Evolutionary conservation across 2,888 invertebrate species (phyloP).

Genomic region (Chelonus formosanus): DNA sequence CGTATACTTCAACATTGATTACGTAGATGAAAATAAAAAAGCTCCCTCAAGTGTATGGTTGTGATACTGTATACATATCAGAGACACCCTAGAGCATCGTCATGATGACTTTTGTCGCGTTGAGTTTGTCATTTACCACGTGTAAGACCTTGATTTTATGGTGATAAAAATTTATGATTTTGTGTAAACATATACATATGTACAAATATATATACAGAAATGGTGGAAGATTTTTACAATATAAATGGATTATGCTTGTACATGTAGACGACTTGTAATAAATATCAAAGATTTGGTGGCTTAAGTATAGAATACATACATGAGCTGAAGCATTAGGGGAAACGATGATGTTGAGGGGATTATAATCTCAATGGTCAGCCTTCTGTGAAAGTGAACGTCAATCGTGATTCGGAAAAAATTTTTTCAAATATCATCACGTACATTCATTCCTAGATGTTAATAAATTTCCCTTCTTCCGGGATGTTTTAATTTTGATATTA

Average conservation of each 20-base stretch:
- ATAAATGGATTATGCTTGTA: slow-evolving; percentile 6
- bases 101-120: no score
- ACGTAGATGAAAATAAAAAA: no score
- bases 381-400: neutral
- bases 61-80: neutral
- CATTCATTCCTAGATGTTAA: slow-evolving; percentile 2
- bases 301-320: neutral
- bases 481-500: neutral
- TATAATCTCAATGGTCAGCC: slow-evolving; percentile 15
- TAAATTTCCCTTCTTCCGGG: neutral
- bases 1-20: no score
- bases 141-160: no score
- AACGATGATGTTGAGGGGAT: slow-evolving; percentile 1
- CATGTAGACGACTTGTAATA: slow-evolving; percentile 5
- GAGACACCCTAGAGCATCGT: slow-evolving; percentile 10
- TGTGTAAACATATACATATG: no score
- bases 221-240: neutral
- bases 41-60: neutral
- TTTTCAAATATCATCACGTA: neutral
- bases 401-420: neutral
- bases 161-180: no score
- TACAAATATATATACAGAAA: no score
- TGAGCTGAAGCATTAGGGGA: slow-evolving; percentile 1
- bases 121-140: no score
- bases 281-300: slow-evolving; percentile 6